Base-by-base conservation (phyloP, 2,888 invertebrate species). In the Eulithis testata region DNA sequence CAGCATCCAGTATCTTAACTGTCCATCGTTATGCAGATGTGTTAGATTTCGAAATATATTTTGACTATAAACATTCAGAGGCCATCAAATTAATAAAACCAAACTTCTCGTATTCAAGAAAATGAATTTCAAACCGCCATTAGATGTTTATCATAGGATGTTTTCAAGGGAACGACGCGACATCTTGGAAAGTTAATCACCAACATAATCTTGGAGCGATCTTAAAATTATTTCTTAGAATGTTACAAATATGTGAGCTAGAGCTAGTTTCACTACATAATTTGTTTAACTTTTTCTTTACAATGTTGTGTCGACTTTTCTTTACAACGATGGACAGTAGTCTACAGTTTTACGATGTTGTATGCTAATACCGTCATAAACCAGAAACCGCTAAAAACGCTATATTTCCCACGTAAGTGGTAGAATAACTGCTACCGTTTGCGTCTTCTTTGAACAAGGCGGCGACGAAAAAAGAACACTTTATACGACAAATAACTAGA, bases 401-500 rank as follows among this genome's bases (percentile, higher is more conserved):
- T 51, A 51, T 9, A 66, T 49, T 87, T 86, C 85, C 78, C 84
- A 85, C 80, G 79, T 79, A 84, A 85, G 84, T 80, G 82, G 82
- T 76, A 73, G 80, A 80, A 79, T 81, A 79, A 80, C 81, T 69
- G 89, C 91, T 91, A 90, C 92, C 79, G 91, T 87, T 76, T 79
- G 86, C 91, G 89, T 89, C 77, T 66, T 70, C 83, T 92, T 91
- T 91, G 89, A 88, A 74, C 79, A 70, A 56, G 78, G 78, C 86
- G 80, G 82, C 84, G 78, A 67, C 75, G 75, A 78, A 83, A 86
- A 84, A 79, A 82, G 78, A 84, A 84, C 83, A 88, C 91, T 89
- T 87, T 87, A 88, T 90, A 88, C 88, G 89, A 92, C 91, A 92
- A 93, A 92, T 91, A 91, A 88, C 86, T 76, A 80, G 77, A 90